Evolutionary conservation across 2,888 invertebrate species (phyloP).

Genomic region (Portevinia maculata): DNA sequence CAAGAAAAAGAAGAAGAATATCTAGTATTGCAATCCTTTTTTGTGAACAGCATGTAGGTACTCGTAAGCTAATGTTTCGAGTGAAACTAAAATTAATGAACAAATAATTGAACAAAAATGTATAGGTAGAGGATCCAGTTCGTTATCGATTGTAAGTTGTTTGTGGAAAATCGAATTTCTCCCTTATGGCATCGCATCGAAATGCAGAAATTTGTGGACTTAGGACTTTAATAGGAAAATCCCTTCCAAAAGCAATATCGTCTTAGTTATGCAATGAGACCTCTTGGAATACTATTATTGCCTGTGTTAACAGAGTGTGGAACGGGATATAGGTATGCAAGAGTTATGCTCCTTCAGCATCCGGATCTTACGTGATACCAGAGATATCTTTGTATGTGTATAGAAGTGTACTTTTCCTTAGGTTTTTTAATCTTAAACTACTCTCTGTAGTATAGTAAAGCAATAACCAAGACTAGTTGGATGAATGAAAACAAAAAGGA

Average conservation of each 20-base stretch:
- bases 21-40: constrained; percentile 27
- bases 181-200: neutral
- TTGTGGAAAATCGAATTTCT: neutral
- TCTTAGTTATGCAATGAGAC: constrained; percentile 1
- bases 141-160: neutral
- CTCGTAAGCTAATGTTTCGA: neutral
- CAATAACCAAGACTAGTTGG: constrained; percentile 12
- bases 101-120: constrained; percentile 26
- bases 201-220: neutral
- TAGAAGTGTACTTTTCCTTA: constrained; percentile 3
- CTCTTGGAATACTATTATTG: constrained; percentile 28
- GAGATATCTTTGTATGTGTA: constrained; percentile 1
- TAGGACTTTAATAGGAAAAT: neutral
- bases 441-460: constrained; percentile 48
- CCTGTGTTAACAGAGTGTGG: constrained; percentile 49
- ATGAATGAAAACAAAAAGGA: constrained; percentile 7
- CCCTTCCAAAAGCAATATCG: neutral
- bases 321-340: constrained; percentile 41
- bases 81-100: constrained; percentile 45
- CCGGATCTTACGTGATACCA: constrained; percentile 58
- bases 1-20: too few relatives aligned
- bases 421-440: constrained; percentile 50
- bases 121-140: neutral
- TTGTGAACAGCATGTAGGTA: neutral
- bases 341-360: constrained; percentile 62